A percentile compares a stretch with the other conserved stretches of the same genome.
Evolutionary conservation across 2,113 vertebrate species (phyloP).

Genomic region (Alligator sinensis): DNA sequence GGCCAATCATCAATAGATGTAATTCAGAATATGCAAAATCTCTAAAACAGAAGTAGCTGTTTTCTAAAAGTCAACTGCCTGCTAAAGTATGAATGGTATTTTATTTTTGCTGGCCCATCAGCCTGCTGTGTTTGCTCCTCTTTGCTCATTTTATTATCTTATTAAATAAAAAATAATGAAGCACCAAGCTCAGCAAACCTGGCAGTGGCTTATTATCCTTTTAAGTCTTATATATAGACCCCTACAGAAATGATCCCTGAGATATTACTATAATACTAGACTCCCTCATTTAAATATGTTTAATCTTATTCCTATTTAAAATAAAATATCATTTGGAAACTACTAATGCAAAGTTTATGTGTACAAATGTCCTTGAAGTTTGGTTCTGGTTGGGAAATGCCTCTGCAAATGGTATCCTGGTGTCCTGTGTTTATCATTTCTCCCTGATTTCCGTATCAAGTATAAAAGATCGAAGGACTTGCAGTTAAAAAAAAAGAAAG

Average conservation of each 20-base stretch:
- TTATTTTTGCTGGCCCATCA: not conserved
- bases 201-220: not conserved
- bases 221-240: not conserved
- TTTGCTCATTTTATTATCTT: not conserved
- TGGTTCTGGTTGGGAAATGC: not conserved
- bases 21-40: not conserved
- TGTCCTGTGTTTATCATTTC: not conserved
- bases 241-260: not conserved
- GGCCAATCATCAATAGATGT: not conserved
- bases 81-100: too few relatives aligned
- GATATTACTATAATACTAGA: not conserved
- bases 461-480: not conserved
- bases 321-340: not conserved
- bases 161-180: not conserved
- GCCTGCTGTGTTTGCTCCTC: not conserved
- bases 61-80: not conserved
- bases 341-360: not conserved
- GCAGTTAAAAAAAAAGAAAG: not conserved
- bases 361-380: not conserved
- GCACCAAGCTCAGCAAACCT: not conserved
- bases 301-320: not conserved
- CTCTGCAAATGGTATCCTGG: too few relatives aligned
- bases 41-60: not conserved
- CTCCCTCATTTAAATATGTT: not conserved
- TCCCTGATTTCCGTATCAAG: not conserved